phyloP scores from a whole-genome alignment of 30 jellyfish, hydroid and myxozoan species.

The Pelagia noctiluca region DNA sequence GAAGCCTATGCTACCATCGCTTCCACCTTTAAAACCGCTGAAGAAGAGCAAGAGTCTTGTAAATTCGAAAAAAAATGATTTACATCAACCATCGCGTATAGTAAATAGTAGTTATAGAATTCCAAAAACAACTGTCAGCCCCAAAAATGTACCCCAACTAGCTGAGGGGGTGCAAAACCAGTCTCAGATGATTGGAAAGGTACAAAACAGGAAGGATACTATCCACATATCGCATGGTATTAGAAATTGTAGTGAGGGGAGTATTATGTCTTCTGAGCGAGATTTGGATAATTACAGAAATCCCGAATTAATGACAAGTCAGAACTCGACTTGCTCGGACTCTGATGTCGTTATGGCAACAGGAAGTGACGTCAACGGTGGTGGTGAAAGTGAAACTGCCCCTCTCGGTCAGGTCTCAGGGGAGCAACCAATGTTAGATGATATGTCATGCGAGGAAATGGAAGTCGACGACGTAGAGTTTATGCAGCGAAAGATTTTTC shows the following conservation, averaged over 20 bases:
- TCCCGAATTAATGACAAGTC: too few species aligned
- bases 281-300: too few species aligned
- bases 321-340: conserved; percentile 33
- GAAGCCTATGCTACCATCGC: not conserved
- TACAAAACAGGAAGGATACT: not conserved
- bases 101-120: conserved; percentile 2
- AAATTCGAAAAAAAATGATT: not conserved
- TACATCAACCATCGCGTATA: not conserved
- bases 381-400: not conserved
- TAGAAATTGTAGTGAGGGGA: too few species aligned
- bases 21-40: conserved; percentile 25
- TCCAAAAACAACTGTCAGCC: conserved; percentile 15
- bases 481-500: conserved; percentile 54
- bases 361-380: not conserved
- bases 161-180: not conserved
- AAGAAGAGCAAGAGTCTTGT: not conserved
- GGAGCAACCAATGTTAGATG: not conserved
- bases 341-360: conserved; percentile 40
- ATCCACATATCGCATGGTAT: too few species aligned
- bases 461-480: conserved; percentile 79
- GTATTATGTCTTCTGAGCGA: too few species aligned
- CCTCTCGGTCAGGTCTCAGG: not conserved
- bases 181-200: not conserved
- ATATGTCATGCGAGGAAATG: conserved; percentile 56
- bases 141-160: not conserved